Base-by-base conservation (phyloP, 2,888 invertebrate genomes). In the Drosophila imparisetae region DNA sequence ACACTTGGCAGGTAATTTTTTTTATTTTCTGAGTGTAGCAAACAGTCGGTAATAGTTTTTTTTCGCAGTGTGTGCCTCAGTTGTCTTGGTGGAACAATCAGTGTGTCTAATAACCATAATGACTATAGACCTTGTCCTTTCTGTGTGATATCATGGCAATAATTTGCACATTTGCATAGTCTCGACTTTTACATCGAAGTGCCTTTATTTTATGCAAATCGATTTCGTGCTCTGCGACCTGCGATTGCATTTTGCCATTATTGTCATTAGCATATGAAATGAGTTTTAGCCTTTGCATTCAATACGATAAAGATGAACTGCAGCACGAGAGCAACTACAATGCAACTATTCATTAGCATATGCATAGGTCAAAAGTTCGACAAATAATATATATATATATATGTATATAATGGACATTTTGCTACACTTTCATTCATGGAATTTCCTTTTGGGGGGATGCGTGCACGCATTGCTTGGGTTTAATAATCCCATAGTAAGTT, bases 201-300 rank as follows among this genome's bases (percentile, higher is more conserved):
- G 58, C 61, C 58, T 66, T 72, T 80, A 78, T 81, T 24, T 24
- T 81, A 78, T 78, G 78, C 78, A 78, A 78, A 78, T 78, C 81
- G 72, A 81, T 78, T 78, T 78, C 78, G 78, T 76, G 81, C 38
- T 45, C 62, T 49, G 59, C 65, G 30, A 38, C 59, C 48, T 30
- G 54, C 49, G 58, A 62, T 11, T 78, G 68, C 78, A 78, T 69
- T 45, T 8, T 77, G 63, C 78, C 65, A 71, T 60, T 57, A 73
- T 61, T 63, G 63, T 36, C 52, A 73, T 78, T 81, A 73, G 73
- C 79, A 81, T 77, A 66, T 70, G 69, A 61, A 78, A 78, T 65
- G 73, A 68, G 45, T 45, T 45, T 24, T 8, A 4, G 24, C 48
- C 70, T 61, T 65, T 58, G 74, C 52, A 81, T 73, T 67, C 59